A percentile compares a stretch with the other conserved stretches of the same genome.
phyloP scores from a whole-genome alignment of 2,797 vertebrate species.

The Fratercula arctica region DNA sequence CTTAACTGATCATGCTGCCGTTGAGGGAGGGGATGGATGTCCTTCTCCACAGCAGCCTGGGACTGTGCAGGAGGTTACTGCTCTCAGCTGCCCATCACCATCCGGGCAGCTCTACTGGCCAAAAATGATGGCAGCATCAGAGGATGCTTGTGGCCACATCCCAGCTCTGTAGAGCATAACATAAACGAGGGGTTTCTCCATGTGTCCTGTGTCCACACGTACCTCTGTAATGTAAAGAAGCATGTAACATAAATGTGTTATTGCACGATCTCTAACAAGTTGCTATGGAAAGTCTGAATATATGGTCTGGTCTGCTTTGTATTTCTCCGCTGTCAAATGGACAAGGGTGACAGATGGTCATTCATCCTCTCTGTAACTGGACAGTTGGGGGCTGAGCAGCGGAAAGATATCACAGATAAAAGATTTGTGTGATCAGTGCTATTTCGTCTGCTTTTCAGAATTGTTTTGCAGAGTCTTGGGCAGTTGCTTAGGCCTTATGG shows the following conservation, averaged over 20 bases:
- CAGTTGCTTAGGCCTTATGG: neutral
- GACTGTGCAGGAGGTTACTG: neutral
- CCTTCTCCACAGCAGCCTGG: neutral
- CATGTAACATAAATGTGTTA: no score
- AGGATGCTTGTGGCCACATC: fast-evolving
- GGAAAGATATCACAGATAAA: neutral
- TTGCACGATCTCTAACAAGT: no score
- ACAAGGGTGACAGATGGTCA: neutral
- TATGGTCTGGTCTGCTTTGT: neutral
- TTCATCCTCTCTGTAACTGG: neutral
- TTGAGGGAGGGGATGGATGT: neutral
- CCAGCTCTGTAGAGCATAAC: no score
- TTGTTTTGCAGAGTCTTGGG: neutral
- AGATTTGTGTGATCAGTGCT: neutral
- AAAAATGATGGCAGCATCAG: neutral
- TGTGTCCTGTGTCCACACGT: fast-evolving
- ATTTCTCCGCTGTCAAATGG: neutral
- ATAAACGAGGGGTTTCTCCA: fast-evolving
- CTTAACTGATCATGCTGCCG: neutral
- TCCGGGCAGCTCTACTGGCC: neutral
- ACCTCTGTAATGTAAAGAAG: neutral
- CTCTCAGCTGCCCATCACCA: neutral
- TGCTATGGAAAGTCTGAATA: neutral
- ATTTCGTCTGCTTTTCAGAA: neutral
- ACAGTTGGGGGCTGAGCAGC: neutral